Percentiles rank a stretch among this genome's conserved stretches.
Evolutionary conservation across 2,797 vertebrate genomes (phyloP).

Genomic region (Cirrhinus molitorella): DNA sequence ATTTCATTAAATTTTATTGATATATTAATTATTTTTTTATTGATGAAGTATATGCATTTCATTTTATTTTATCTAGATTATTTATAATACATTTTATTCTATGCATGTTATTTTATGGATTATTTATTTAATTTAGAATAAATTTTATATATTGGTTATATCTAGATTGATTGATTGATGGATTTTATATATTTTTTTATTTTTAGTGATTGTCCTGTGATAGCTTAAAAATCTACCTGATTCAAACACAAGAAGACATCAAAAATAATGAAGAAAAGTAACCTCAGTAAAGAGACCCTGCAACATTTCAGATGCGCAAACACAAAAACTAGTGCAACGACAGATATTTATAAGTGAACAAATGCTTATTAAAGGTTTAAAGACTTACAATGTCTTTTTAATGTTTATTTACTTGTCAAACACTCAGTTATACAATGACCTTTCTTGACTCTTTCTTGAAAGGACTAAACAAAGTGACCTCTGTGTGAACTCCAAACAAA

Average conservation of each 20-base stretch:
- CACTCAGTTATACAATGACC: not conserved
- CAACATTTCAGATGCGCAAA: not conserved
- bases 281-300: not conserved
- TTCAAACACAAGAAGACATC: not conserved
- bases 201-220: not conserved
- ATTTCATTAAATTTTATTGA: not conserved
- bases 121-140: not conserved
- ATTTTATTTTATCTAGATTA: not conserved
- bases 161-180: not conserved
- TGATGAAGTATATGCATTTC: not conserved
- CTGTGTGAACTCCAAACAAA: not conserved
- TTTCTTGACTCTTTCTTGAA: not conserved
- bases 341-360: not conserved
- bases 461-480: not conserved
- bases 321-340: fast-evolving
- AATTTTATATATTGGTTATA: not conserved
- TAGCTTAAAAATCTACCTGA: no score
- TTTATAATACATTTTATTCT: no score
- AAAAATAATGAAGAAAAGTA: not conserved
- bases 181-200: not conserved
- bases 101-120: no score
- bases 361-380: not conserved
- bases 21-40: not conserved
- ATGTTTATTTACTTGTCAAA: not conserved
- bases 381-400: not conserved